Conservation (phyloP, 2,113 vertebrate species). For the Halichoeres trimaculatus region DNA sequence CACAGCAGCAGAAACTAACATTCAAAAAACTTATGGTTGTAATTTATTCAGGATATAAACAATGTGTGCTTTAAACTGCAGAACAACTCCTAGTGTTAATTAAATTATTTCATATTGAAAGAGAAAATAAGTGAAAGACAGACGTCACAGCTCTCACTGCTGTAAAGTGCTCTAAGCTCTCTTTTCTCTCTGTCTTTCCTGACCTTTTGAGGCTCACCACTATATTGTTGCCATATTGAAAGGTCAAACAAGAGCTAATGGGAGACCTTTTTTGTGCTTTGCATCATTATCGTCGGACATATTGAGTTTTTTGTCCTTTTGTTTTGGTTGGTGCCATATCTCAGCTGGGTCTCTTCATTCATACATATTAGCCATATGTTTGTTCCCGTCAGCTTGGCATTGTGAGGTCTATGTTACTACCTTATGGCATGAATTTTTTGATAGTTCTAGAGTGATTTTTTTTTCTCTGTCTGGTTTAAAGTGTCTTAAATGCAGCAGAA, state of each 20-base stretch:
- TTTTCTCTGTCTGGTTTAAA: conserved; percentile 2
- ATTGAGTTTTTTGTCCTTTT: conserved; percentile 74
- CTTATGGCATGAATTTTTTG: conserved; percentile 22
- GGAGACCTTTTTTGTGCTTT: conserved; percentile 64
- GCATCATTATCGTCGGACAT: conserved; percentile 66
- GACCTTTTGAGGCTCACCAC: conserved; percentile 75
- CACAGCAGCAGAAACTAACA: conserved; percentile 6
- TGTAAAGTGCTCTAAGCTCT: conserved; percentile 28
- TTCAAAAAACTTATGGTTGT: not conserved
- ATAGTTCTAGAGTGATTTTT: not conserved
- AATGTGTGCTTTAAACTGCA: not conserved
- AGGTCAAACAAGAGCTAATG: conserved; percentile 74
- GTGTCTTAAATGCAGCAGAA: conserved; percentile 30
- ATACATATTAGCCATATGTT: conserved; percentile 60
- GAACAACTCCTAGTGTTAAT: conserved; percentile 19
- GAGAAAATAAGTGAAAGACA: not conserved
- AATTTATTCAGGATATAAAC: not conserved
- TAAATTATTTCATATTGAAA: conserved; percentile 12
- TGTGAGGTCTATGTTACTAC: conserved; percentile 16
- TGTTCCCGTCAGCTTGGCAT: conserved; percentile 39
- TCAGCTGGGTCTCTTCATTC: conserved; percentile 58
- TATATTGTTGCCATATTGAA: conserved; percentile 75
- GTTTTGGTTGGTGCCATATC: conserved; percentile 57
- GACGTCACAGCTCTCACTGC: conserved; percentile 22
- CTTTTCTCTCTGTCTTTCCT: conserved; percentile 60